Evolutionary conservation across 1,140 invertebrate genomes (phyloP).

Genomic region (Drosophila ambigua): DNA sequence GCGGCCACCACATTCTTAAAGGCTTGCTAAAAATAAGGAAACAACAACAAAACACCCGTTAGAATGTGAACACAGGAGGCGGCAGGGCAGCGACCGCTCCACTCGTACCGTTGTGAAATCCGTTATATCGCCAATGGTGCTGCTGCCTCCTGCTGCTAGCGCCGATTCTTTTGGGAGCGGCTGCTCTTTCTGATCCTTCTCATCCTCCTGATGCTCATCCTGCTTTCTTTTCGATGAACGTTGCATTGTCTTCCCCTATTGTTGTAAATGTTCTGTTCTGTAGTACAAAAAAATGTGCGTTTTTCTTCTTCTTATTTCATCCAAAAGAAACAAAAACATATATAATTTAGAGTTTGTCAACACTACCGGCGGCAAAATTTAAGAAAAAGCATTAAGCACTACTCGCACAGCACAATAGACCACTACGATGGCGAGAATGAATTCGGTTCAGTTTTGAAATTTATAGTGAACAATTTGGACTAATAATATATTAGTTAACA

Average conservation of each 20-base stretch:
- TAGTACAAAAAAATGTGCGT: constrained; percentile 72
- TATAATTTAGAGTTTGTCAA: constrained; percentile 71
- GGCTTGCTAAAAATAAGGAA: constrained; percentile 34
- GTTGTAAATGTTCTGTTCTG: constrained; percentile 12
- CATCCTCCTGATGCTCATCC: background rate
- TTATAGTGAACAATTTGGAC: constrained; percentile 4
- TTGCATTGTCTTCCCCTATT: constrained; percentile 32
- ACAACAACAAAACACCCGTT: background rate
- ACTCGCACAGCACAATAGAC: constrained; percentile 6
- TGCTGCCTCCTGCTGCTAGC: constrained; percentile 2
- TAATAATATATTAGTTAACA: no score
- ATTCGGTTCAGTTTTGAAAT: constrained; percentile 16
- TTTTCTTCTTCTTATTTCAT: constrained; percentile 64
- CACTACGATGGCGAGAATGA: background rate
- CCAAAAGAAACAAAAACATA: constrained; percentile 57
- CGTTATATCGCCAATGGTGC: constrained; percentile 9
- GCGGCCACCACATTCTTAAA: constrained; percentile 85
- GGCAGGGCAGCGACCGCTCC: no score
- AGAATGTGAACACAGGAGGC: background rate
- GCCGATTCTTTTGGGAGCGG: background rate
- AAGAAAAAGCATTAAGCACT: constrained; percentile 22
- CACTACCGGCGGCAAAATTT: constrained; percentile 53
- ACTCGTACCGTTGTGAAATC: constrained; percentile 57
- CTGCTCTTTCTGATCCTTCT: background rate
- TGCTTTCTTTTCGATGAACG: constrained; percentile 39